Percentiles rank a stretch among this genome's conserved stretches.
Evolutionary conservation across 2,113 vertebrate species (phyloP).

Genomic region (Lamprologus lemairii): DNA sequence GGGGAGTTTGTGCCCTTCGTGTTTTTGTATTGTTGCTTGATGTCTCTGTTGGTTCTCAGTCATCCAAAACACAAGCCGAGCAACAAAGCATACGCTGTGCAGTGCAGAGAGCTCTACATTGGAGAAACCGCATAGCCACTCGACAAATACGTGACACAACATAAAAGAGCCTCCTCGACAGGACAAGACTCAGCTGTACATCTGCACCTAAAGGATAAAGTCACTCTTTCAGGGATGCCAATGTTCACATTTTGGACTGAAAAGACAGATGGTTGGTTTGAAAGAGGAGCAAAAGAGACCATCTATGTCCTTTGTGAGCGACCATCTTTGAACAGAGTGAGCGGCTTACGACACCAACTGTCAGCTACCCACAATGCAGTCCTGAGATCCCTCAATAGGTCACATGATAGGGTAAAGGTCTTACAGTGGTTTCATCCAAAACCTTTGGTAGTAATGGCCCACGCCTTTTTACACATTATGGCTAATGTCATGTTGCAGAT

Average conservation of each 20-base stretch:
- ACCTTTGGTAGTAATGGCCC: rapidly evolving
- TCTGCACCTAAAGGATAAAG: not conserved
- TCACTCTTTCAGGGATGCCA: not conserved
- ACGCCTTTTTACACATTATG: rapidly evolving
- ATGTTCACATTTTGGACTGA: not conserved
- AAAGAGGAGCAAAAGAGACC: not conserved
- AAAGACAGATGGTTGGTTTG: not conserved
- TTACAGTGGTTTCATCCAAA: not conserved
- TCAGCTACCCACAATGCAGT: not conserved
- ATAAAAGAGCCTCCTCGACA: rapidly evolving
- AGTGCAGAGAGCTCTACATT: not conserved
- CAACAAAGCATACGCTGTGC: rapidly evolving
- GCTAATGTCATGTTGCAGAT: not conserved
- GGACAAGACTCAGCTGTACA: not conserved
- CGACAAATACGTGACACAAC: rapidly evolving
- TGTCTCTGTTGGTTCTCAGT: not conserved
- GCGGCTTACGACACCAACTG: rapidly evolving
- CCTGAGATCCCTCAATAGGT: not conserved
- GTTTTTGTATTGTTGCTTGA: not conserved
- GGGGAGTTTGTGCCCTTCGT: not conserved
- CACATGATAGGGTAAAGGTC: not conserved
- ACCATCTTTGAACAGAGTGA: rapidly evolving
- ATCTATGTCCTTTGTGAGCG: rapidly evolving
- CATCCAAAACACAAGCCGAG: rapidly evolving
- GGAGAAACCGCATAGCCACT: not conserved